Evolutionary conservation across 2,113 vertebrate species (phyloP), one percentile per base, ranked within the genome.

Genomic region (Suricata suricatta): DNA sequence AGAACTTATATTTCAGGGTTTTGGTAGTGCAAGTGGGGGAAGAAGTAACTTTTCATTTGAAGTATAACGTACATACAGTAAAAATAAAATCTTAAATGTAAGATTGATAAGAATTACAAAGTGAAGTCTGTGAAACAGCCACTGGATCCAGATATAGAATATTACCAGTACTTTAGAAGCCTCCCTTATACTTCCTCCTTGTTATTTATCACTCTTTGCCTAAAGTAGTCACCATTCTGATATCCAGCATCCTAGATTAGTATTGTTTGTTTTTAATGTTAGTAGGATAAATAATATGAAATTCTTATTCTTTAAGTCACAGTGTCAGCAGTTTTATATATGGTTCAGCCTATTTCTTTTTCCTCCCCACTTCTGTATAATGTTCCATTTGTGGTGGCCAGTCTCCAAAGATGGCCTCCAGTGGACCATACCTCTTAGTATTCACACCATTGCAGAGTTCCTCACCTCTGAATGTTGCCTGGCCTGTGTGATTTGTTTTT

Each of bases 11-110:
- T 44, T 95, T 54, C 57, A 95, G 44, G 6, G 60, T 57, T 84
- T 90, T 76, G 44, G 13, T 35, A 95, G 54, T 83, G 14, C 7
- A 29, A 27, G 11, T 66, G 60, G 74, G 74, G 35, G 3, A 8
- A 54, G 35, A 90, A 76, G 9, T 84, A 90, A n/a, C n/a, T 89
- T 94, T 80, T 80, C 72, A 63, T 38, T 82, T 82, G 66, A 94
- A 64, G 33, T 83, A 47, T 47, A 77, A 77, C 41, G 17, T 47
- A 47, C 25, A 29, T 77, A 77, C 15, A 47, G 16, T 77, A 47
- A 77, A 47, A 77, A 16, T 77, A 7, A 77, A 77, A 77, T 77
- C n/a, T 50, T 85, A 86, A 86, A 33, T 72, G 44, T 94, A 74
- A 64, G 77, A n/a, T 87, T n/a, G 83, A 33, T 64, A 83, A 74